Evolutionary conservation across 2,113 vertebrate species (phyloP), one percentile per base, ranked within the genome.

Genomic region (Himantopus leucocephalus): DNA sequence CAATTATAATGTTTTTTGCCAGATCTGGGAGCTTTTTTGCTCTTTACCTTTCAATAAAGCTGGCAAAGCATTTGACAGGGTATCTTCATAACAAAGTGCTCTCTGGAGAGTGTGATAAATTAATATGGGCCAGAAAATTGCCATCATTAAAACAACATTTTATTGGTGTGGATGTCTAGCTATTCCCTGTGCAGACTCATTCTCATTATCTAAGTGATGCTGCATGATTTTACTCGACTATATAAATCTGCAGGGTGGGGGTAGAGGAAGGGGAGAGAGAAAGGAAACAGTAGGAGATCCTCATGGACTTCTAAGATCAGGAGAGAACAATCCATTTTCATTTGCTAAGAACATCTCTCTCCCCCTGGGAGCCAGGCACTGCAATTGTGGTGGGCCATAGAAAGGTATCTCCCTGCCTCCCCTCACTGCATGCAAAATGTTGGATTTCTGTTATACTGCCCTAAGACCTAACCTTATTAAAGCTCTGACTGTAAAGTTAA

Each of bases 71-170:
- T 81, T 80, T 77, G 68, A 67, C 63, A 37, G 78, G 43, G 77
- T 77, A 77, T 77, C 68, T 76, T 91, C 48, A 52, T 56, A 93
- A 90, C 74, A 77, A 95, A 96, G 78, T 88, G 55, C 66, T 77
- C 88, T 88, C 88, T 70, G 43, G 81, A 90, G 85, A 71, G 26
- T 45, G 71, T 71, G 76, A 92, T 92, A 93, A 93, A 95, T 90
- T 95, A 90, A 87, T 88, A 92, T 81, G 77, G 78, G 55, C 67
- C 52, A 80, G 74, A 90, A 92, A 90, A 94, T 58, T 92, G 50
- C 64, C 66, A 79, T 84, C n/a, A 75, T 87, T 84, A 88, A 96
- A 93, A 6, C 60, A 85, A 91, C 60, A 90, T 90, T 94, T 92
- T 85, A 93, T 87, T 85, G 90, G 64, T 52, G 50, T 66, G 71